Percentiles rank a stretch among this genome's conserved stretches.
phyloP scores from a whole-genome alignment of 2,797 vertebrate species.

The Danio choprae region DNA sequence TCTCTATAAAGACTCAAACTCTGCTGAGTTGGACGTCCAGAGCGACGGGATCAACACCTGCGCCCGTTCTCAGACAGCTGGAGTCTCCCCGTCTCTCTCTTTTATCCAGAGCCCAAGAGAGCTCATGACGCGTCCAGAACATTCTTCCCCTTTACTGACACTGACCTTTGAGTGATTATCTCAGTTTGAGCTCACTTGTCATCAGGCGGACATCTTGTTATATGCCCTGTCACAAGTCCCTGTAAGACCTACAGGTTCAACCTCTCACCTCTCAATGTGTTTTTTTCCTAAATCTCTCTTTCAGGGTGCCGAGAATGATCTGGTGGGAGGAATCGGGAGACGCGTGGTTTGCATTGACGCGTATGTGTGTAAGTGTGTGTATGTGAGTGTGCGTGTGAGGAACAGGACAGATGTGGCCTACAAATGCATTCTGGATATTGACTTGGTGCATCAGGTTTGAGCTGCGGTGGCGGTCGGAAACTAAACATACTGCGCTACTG shows the following conservation, averaged over 20 bases:
- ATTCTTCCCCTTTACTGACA: slow-evolving; percentile 41
- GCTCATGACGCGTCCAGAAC: slow-evolving; percentile 31
- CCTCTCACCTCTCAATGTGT: slow-evolving; percentile 24
- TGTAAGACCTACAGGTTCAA: slow-evolving; percentile 27
- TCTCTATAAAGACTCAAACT: slow-evolving; percentile 31
- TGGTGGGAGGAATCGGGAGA: neutral
- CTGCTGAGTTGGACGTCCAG: slow-evolving; percentile 33
- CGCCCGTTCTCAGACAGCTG: slow-evolving; percentile 26
- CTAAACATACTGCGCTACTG: neutral
- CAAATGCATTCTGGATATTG: slow-evolving; percentile 8
- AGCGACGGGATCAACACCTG: slow-evolving; percentile 36
- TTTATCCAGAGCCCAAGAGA: slow-evolving; percentile 46
- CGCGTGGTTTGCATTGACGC: neutral
- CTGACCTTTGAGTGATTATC: slow-evolving; percentile 48
- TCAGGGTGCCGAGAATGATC: slow-evolving; percentile 28
- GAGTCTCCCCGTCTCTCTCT: slow-evolving; percentile 37
- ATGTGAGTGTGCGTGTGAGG: neutral
- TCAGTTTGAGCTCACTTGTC: slow-evolving; percentile 42
- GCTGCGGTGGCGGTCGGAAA: neutral
- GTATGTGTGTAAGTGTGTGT: neutral
- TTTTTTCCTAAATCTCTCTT: slow-evolving; percentile 34
- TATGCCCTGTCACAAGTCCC: slow-evolving; percentile 37
- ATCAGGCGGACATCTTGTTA: slow-evolving; percentile 46
- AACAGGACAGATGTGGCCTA: slow-evolving; percentile 28
- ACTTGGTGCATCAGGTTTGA: slow-evolving; percentile 16